phyloP scores from a whole-genome alignment of 2,113 vertebrate species.

The Puntigrus tetrazona region DNA sequence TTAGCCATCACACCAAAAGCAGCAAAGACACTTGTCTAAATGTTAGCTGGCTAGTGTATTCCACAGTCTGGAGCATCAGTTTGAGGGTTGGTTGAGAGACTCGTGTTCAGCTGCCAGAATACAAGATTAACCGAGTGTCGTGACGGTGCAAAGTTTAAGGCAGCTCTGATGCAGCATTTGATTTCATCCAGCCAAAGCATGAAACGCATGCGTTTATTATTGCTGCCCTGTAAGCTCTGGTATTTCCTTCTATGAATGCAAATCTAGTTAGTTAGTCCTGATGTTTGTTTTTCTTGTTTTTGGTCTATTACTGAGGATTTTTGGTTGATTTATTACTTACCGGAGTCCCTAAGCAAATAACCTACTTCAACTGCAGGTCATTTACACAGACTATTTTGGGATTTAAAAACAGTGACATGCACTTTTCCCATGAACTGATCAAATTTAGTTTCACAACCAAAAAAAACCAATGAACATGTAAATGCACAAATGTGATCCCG shows the following conservation, averaged over 20 bases:
- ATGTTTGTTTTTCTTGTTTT: neutral
- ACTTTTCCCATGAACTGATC: neutral
- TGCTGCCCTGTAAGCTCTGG: neutral
- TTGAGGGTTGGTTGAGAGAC: neutral
- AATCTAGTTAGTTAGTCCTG: neutral
- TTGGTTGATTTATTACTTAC: neutral
- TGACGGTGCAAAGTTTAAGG: neutral
- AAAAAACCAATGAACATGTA: neutral
- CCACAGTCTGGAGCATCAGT: neutral
- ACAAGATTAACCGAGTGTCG: neutral
- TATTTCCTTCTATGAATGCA: neutral
- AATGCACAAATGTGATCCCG: no score
- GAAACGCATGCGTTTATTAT: neutral
- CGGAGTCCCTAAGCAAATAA: neutral
- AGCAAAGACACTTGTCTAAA: no score
- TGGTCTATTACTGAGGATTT: neutral
- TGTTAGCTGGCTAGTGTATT: no score
- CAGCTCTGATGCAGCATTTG: neutral
- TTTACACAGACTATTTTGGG: neutral
- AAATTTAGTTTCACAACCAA: neutral
- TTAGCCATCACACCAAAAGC: no score
- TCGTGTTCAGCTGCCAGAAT: neutral
- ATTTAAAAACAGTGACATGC: neutral
- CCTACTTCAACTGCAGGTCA: neutral
- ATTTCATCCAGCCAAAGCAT: neutral